Evolutionary conservation across 2,113 vertebrate species (phyloP), one percentile per base, ranked within the genome.

Genomic region (Lontra canadensis): DNA sequence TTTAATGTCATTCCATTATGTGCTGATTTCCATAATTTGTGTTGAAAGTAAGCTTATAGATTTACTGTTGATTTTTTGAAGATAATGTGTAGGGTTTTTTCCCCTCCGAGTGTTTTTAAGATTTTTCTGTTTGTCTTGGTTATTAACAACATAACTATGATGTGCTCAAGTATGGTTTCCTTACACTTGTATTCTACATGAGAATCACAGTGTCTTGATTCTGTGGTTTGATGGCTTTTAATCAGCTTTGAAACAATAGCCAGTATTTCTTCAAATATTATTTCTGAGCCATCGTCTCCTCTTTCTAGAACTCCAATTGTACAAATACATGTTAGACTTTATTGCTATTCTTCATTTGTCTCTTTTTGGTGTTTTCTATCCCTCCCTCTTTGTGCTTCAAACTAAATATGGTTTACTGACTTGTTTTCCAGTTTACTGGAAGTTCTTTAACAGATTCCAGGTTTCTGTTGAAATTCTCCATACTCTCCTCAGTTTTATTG

Each of bases 141-240:
- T 74, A 82, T 89, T 94, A 52, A 39, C 85, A 82, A n/a, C 42
- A 63, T 83, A 89, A n/a, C n/a, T 94, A 59, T 42, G 44, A 94
- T 82, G 42, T 42, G 10, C n/a, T 26, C 63, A 82, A 9, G 26
- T 42, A 55, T 83, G 55, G 42, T 89, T 89, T 95, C 93, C 71
- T 74, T 52, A 52, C 42, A 26, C n/a, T 83, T 89, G 34, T 57
- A 57, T 74, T 65, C 26, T 83, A 34, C 26, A 42, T 42, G n/a
- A 83, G 26, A 26, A 20, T 83, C 86, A 82, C 10, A 47, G 9
- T 88, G 26, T 61, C 76, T 83, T 39, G 55, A 94, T 52, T 89
- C 78, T 74, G 52, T 3, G 34, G 55, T 42, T 89, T 74, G 44
- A 74, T 63, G 65, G 73, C 76, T 88, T 73, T 88, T 81, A 20